Conservation (phyloP, 2,797 vertebrate genomes). For the Acomys russatus region DNA sequence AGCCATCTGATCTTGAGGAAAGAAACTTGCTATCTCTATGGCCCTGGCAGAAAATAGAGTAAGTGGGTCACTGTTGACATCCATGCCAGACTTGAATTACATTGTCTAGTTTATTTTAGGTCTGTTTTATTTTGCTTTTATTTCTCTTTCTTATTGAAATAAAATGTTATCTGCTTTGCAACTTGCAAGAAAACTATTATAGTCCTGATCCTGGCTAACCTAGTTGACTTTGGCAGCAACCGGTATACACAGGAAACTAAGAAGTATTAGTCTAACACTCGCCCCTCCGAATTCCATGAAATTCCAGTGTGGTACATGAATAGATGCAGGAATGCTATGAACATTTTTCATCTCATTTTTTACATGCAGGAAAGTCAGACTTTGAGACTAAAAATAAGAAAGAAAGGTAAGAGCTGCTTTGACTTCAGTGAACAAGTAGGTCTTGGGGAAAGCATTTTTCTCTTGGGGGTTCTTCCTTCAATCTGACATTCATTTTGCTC, state of each 20-base stretch:
- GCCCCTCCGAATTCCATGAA: conserved; percentile 13
- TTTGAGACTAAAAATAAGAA: conserved; percentile 7
- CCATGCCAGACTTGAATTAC: conserved; percentile 29
- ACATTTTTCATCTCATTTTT: conserved; percentile 60
- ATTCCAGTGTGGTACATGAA: conserved; percentile 49
- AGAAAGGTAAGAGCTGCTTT: conserved; percentile 63
- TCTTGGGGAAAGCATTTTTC: conserved; percentile 69
- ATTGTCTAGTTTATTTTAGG: not conserved
- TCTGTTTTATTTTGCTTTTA: conserved; percentile 18
- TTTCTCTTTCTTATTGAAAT: not conserved
- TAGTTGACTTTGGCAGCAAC: conserved; percentile 48
- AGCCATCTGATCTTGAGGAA: not conserved
- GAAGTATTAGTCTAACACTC: not conserved
- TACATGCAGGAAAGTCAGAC: conserved; percentile 64
- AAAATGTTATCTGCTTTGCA: conserved; percentile 47
- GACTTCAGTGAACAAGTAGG: conserved; percentile 64
- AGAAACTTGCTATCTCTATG: not conserved
- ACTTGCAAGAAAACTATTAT: conserved; percentile 38
- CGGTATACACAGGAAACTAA: conserved; percentile 4
- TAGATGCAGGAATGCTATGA: conserved; percentile 28
- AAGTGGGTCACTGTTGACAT: not conserved
- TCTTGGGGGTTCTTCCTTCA: conserved; percentile 85
- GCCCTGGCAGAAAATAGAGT: not conserved
- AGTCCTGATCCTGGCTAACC: not conserved
- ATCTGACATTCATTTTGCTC: conserved; percentile 90